Evolutionary conservation across 1,140 invertebrate genomes (phyloP).

Genomic region (Argopecten irradians): DNA sequence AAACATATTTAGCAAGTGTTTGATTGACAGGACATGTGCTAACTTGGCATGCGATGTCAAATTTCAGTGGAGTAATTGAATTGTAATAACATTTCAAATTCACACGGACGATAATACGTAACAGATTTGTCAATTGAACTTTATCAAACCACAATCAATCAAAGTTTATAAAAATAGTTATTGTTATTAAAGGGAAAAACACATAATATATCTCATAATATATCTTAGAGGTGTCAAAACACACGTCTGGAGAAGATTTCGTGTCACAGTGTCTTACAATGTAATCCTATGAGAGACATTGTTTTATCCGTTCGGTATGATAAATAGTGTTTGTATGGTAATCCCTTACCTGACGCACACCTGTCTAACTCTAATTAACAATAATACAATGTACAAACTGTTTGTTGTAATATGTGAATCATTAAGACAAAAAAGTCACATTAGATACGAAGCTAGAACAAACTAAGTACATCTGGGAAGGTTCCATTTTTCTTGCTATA

Average conservation of each 20-base stretch:
- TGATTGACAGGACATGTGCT: conserved; percentile 15
- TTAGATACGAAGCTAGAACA: neutral
- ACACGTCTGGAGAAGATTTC: neutral
- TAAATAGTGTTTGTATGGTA: neutral
- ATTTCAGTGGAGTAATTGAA: neutral
- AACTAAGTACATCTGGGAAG: neutral
- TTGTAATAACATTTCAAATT: neutral
- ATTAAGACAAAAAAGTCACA: neutral
- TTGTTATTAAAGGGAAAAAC: neutral
- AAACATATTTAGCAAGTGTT: neutral
- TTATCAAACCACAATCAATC: neutral
- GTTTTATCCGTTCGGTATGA: neutral
- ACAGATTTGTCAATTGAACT: neutral
- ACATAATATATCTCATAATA: neutral
- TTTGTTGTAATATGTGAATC: neutral
- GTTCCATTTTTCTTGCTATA: too few species aligned
- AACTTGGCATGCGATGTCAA: neutral
- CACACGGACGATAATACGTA: neutral
- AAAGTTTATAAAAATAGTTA: neutral
- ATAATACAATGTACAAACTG: neutral
- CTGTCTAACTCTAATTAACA: neutral
- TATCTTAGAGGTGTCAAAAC: neutral
- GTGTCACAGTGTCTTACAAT: neutral
- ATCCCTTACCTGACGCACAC: neutral
- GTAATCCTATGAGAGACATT: neutral